These are phyloP conservation scores for Mungos mungo DNA, from an alignment of 2,113 vertebrate genomes.

Conservation along the genomic window DNA sequence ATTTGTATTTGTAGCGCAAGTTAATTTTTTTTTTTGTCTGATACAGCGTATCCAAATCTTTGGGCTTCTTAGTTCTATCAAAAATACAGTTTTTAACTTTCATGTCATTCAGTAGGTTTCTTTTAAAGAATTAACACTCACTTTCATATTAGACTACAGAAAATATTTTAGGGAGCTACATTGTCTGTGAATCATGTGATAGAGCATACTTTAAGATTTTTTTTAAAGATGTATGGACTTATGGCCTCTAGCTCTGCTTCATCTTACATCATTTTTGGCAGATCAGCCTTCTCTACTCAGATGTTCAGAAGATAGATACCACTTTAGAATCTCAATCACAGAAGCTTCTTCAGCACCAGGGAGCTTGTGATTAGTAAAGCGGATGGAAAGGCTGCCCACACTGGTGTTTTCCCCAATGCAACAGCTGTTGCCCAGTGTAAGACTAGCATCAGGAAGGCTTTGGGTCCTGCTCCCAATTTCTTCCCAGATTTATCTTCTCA, in stretches of 20 bases:
- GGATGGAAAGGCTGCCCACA: background rate
- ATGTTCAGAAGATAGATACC: background rate
- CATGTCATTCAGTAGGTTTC: background rate
- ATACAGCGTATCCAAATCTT: background rate
- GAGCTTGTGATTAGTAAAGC: background rate
- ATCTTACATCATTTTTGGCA: background rate
- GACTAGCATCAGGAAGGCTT: background rate
- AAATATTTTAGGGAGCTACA: background rate
- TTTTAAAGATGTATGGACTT: background rate
- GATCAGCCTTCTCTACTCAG: background rate
- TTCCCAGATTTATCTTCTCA: background rate
- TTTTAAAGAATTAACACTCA: background rate
- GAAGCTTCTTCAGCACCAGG: background rate
- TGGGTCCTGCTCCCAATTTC: background rate
- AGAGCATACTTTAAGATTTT: background rate
- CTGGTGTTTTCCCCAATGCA: background rate
- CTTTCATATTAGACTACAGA: background rate
- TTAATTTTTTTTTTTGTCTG: background rate
- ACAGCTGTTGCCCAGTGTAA: background rate
- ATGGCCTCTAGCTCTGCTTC: background rate
- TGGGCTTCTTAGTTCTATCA: background rate
- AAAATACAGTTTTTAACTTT: background rate
- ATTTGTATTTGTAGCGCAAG: background rate
- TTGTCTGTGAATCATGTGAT: background rate
- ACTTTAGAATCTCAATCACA: background rate